phyloP scores from a whole-genome alignment of 2,797 vertebrate genomes.

The Lepilemur septentrionalis region DNA sequence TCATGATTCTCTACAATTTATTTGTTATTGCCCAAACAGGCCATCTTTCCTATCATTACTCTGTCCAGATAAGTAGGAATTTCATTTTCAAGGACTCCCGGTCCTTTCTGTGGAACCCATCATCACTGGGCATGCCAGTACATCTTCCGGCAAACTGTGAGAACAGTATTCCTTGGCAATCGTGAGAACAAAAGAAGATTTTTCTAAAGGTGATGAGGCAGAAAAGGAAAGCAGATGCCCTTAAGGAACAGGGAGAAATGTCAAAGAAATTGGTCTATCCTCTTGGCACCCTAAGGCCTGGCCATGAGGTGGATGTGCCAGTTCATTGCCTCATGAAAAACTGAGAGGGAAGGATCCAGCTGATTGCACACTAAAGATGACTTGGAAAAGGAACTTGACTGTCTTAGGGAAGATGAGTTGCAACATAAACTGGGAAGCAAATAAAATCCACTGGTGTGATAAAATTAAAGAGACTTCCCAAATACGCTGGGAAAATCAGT shows the following conservation, averaged over 20 bases:
- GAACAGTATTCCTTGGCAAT: slow-evolving; percentile 28
- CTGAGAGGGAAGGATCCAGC: background rate
- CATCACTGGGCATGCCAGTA: slow-evolving; percentile 48
- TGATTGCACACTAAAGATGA: background rate
- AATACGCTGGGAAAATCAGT: background rate
- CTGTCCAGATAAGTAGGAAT: background rate
- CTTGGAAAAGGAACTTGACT: slow-evolving; percentile 16
- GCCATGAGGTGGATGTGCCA: background rate
- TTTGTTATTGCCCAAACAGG: background rate
- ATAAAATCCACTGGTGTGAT: background rate
- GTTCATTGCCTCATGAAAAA: background rate
- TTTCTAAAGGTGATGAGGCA: slow-evolving; percentile 67
- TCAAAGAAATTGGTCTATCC: slow-evolving; percentile 43
- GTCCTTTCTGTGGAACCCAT: slow-evolving; percentile 34
- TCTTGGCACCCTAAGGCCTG: slow-evolving; percentile 11
- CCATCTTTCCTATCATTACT: background rate
- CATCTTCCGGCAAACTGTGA: slow-evolving; percentile 49
- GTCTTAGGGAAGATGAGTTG: slow-evolving; percentile 23
- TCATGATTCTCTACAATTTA: background rate
- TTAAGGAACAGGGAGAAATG: slow-evolving; percentile 63
- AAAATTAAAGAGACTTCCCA: slow-evolving; percentile 14
- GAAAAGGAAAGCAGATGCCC: slow-evolving; percentile 65
- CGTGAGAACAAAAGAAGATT: slow-evolving; percentile 70
- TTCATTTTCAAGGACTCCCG: slow-evolving; percentile 43
- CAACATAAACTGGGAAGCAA: background rate